phyloP scores from a whole-genome alignment of 2,888 invertebrate species.

The Stictocephala bisonia region DNA sequence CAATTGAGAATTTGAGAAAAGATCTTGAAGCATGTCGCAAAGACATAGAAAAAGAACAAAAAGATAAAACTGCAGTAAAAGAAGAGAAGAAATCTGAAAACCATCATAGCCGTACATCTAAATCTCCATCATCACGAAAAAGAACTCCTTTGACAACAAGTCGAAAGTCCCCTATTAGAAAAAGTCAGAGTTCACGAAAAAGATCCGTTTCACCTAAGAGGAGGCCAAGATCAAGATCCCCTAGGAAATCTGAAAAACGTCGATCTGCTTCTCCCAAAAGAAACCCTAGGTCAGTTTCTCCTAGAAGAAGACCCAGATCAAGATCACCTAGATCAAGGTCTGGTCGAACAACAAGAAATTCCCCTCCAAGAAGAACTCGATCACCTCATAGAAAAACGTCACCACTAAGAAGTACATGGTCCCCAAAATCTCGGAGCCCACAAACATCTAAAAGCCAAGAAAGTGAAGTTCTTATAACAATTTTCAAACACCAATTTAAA shows the following conservation, averaged over 20 bases:
- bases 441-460: too few relatives aligned
- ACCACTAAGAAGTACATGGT: too few relatives aligned
- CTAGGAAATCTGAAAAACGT: constrained; percentile 28
- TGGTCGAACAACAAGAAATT: not conserved
- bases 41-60: constrained; percentile 30
- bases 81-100: not conserved
- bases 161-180: constrained; percentile 1
- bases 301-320: constrained; percentile 12
- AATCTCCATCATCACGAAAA: too few relatives aligned
- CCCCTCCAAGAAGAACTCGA: constrained; percentile 20
- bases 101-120: too few relatives aligned
- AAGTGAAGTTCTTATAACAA: not conserved
- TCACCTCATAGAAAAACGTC: too few relatives aligned
- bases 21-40: constrained; percentile 24
- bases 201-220: constrained; percentile 28
- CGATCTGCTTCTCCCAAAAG: constrained; percentile 21
- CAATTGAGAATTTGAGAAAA: constrained; percentile 25
- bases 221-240: constrained; percentile 14
- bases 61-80: not conserved
- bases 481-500: constrained; percentile 17
- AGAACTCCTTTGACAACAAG: too few relatives aligned
- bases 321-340: not conserved
- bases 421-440: too few relatives aligned
- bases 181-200: not conserved
- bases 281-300: not conserved